Conservation (phyloP, 2,797 vertebrate genomes). For the Silurus lanzhouensis region DNA sequence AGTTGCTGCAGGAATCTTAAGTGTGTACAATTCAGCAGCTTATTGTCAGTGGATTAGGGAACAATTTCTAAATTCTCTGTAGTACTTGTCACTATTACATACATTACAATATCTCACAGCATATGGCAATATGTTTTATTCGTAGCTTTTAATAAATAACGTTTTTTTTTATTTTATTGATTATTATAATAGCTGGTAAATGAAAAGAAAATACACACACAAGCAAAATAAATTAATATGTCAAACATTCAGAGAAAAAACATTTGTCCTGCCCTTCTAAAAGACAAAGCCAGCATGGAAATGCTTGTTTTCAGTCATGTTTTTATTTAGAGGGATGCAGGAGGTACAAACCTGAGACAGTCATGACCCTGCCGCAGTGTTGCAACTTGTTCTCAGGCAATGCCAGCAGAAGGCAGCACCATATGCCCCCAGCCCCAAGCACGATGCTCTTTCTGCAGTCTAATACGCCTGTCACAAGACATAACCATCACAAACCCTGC, state of each 20-base stretch:
- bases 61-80: constrained; percentile 15
- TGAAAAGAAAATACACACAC: constrained; percentile 1
- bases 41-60: constrained; percentile 7
- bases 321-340: constrained; percentile 75
- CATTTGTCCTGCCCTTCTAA: constrained; percentile 54
- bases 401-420: constrained; percentile 89
- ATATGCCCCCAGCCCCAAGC: constrained; percentile 88
- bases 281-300: constrained; percentile 52
- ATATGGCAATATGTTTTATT: neutral
- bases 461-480: constrained; percentile 95
- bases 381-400: constrained; percentile 82
- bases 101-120: neutral
- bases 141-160: neutral
- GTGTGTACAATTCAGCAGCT: constrained; percentile 15
- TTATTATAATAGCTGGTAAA: neutral
- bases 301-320: constrained; percentile 60
- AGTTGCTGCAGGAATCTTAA: constrained; percentile 32
- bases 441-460: constrained; percentile 91
- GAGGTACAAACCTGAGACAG: constrained; percentile 79
- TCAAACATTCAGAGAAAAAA: constrained; percentile 47
- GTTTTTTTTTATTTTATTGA: neutral
- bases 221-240: neutral
- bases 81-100: neutral
- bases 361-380: constrained; percentile 79
- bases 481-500: constrained; percentile 84